A percentile compares a stretch with the other conserved stretches of the same genome.
These are phyloP conservation scores for Karalla daura DNA, from an alignment of 2,797 vertebrate species.

Conservation along the genomic window DNA sequence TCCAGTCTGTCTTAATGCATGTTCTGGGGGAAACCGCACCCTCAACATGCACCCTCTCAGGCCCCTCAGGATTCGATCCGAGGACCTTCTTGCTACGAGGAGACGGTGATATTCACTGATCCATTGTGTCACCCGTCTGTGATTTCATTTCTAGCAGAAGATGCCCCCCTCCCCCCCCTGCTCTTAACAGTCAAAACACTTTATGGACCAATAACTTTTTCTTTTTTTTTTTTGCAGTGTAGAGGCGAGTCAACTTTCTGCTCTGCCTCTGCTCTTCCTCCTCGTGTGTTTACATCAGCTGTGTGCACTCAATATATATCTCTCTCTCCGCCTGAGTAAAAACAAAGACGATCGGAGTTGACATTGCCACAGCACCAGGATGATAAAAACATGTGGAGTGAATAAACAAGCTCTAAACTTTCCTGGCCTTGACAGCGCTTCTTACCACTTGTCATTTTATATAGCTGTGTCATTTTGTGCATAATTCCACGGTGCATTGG, in stretches of 20 bases:
- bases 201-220: no score
- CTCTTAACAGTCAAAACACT: constrained; percentile 32
- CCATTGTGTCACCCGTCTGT: no score
- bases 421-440: constrained; percentile 61
- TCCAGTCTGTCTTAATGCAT: no score
- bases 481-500: constrained; percentile 78
- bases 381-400: constrained; percentile 57
- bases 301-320: constrained; percentile 45
- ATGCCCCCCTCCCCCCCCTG: neutral
- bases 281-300: constrained; percentile 56
- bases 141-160: no score
- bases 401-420: constrained; percentile 73
- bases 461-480: constrained; percentile 71
- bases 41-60: no score
- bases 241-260: constrained; percentile 15
- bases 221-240: constrained; percentile 6
- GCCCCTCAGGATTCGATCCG: no score
- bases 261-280: constrained; percentile 26
- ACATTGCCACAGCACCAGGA: constrained; percentile 56
- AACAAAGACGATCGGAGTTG: constrained; percentile 65
- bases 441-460: constrained; percentile 68
- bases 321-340: constrained; percentile 45
- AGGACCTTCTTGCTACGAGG: no score
- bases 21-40: no score
- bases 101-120: no score